Base-by-base conservation (phyloP, 2,797 vertebrate genomes). In the Anniella stebbinsi region DNA sequence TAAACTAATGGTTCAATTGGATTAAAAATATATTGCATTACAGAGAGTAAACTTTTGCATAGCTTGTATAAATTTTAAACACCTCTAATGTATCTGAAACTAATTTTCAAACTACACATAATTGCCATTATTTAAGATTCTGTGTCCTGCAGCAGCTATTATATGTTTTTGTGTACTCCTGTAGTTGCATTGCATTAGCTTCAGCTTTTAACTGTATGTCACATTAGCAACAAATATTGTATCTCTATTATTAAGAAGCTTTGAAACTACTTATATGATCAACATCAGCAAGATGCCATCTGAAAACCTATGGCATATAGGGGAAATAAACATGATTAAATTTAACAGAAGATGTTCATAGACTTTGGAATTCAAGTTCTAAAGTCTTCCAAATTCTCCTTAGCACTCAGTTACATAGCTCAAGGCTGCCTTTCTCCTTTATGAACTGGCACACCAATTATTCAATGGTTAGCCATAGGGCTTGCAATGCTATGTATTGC, bases 91-190 rank as follows among this genome's bases (percentile, higher is more conserved):
- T 13, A 83, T 87, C 86, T 69, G 88, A 91, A 93, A 86, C 38
- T 30, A 1, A 54, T 89, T 91, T 83, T 88, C 89, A 38, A 57
- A 84, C 45, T 76, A n/a, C 2, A 51, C 41, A 36, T 86, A 90
- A 91, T 86, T 92, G 69, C 88, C 75, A 36, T 51, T 91, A 38
- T 91, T 93, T 94, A 89, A 10, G 86, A 89, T 93, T 91, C 38
- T 18, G 80, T 25, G 30, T 18, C 23, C 12, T 87, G 0, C 33
- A 93, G 76, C 57, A 85, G 72, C 33, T 88, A 2, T 75, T 25
- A 25, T 33, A 84, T 60, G 60, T 81, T 94, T 30, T 88, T 36
- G 11, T 87, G 18, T 48, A 63, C 10, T 87, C 45, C 4, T 25
- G 15, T 86, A 45, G 66, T 77, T 76, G 63, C 86, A 87, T 21